Conservation (phyloP, 1,140 invertebrate species). For the Cecropterus lyciades region DNA sequence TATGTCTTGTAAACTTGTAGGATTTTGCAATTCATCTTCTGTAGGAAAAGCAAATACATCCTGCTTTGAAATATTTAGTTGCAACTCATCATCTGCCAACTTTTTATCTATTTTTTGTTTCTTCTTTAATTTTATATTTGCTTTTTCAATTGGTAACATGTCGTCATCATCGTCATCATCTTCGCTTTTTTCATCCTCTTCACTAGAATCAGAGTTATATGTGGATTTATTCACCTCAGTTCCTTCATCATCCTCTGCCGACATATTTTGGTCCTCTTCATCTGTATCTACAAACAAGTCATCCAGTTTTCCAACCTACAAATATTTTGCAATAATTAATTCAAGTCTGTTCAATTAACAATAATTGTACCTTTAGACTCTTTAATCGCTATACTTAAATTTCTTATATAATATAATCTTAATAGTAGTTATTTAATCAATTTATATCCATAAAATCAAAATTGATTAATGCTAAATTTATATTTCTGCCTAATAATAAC, state of each 20-base stretch:
- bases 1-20: conserved; percentile 91
- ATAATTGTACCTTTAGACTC: too few relatives aligned
- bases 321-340: not conserved
- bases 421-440: too few relatives aligned
- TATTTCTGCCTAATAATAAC: too few relatives aligned
- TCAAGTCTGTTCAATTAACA: too few relatives aligned
- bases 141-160: conserved; percentile 94
- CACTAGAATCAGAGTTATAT: conserved; percentile 82
- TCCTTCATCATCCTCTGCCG: conserved; percentile 63
- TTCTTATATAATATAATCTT: too few relatives aligned
- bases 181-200: conserved; percentile 67
- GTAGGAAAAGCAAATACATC: conserved; percentile 91
- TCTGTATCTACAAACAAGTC: conserved; percentile 79
- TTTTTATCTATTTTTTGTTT: conserved; percentile 89
- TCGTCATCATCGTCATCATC: conserved; percentile 85
- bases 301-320: conserved; percentile 78
- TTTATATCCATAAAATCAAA: too few relatives aligned
- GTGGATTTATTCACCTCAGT: conserved; percentile 57
- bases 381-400: too few relatives aligned
- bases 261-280: conserved; percentile 64
- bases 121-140: conserved; percentile 91
- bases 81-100: conserved; percentile 92
- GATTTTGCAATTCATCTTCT: conserved; percentile 89
- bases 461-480: too few relatives aligned
- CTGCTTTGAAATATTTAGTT: conserved; percentile 89